phyloP scores from a whole-genome alignment of 2,113 vertebrate genomes.

The Motacilla tschutschensis region DNA sequence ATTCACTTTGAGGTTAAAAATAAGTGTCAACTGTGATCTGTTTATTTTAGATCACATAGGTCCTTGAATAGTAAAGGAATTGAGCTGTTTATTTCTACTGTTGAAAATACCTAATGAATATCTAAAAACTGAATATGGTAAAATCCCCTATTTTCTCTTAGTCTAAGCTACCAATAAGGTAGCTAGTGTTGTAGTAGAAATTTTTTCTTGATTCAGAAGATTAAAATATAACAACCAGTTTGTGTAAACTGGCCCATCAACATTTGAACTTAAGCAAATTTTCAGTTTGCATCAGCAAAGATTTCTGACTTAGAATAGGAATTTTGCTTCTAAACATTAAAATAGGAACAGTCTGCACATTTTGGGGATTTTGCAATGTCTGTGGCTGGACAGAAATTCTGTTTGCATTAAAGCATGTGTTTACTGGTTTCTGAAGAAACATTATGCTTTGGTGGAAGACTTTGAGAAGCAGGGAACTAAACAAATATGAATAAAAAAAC shows the following conservation, averaged over 20 bases:
- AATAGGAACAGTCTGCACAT: neutral
- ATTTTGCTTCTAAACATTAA: neutral
- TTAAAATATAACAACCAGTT: neutral
- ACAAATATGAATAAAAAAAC: neutral
- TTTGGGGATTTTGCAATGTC: neutral
- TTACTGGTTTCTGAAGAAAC: neutral
- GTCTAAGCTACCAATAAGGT: neutral
- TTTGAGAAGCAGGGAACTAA: neutral
- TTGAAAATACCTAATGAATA: neutral
- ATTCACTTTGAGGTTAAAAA: neutral
- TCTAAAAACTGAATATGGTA: neutral
- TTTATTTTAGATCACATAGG: neutral
- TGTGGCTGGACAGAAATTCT: neutral
- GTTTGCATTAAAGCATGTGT: neutral
- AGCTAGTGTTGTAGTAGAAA: neutral
- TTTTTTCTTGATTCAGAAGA: neutral
- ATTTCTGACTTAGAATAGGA: neutral
- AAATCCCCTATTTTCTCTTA: neutral
- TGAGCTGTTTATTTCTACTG: neutral
- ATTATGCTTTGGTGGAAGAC: neutral
- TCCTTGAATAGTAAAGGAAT: neutral
- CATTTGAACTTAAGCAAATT: neutral
- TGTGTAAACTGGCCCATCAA: neutral
- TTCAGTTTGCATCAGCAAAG: neutral
- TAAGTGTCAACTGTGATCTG: neutral